A percentile compares a stretch with the other conserved stretches of the same genome.
These are phyloP conservation scores for Pygocentrus nattereri DNA, from an alignment of 2,797 vertebrate species.

Conservation along the genomic window DNA sequence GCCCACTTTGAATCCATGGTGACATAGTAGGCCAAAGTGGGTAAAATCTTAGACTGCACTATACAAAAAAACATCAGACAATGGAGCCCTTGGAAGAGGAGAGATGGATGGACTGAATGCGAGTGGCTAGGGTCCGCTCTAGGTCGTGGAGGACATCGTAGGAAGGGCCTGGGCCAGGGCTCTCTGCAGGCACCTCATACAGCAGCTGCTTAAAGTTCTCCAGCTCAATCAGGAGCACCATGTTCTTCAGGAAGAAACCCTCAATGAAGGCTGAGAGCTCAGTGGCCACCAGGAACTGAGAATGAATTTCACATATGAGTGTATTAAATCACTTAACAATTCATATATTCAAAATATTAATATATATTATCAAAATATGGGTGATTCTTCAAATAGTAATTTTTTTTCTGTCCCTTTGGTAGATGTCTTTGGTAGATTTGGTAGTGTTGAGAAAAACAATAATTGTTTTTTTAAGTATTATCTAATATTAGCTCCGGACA, in stretches of 20 bases:
- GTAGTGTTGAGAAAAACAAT: too few relatives aligned
- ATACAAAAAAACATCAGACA: constrained; percentile 80
- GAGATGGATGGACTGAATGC: constrained; percentile 98
- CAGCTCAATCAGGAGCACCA: constrained; percentile 97
- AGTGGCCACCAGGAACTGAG: constrained; percentile 90
- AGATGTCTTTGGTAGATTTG: too few relatives aligned
- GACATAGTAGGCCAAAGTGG: constrained; percentile 28
- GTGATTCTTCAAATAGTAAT: too few relatives aligned
- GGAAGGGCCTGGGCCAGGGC: constrained; percentile 80
- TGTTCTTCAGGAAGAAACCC: constrained; percentile 98
- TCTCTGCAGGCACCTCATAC: constrained; percentile 88
- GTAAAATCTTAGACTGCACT: constrained; percentile 4
- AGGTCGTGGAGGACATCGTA: constrained; percentile 92
- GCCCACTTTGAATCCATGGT: constrained; percentile 10
- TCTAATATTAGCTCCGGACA: too few relatives aligned
- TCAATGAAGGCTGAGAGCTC: constrained; percentile 95
- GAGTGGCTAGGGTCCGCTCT: constrained; percentile 93
- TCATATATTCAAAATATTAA: neutral
- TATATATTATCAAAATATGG: too few relatives aligned
- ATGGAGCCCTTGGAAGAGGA: constrained; percentile 97
- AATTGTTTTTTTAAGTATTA: too few relatives aligned
- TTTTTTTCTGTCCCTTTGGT: too few relatives aligned
- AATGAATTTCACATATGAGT: neutral
- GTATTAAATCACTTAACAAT: neutral
- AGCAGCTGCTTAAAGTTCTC: constrained; percentile 96